Evolutionary conservation across 2,888 invertebrate genomes (phyloP).

Genomic region (Eurytoma adleriae): DNA sequence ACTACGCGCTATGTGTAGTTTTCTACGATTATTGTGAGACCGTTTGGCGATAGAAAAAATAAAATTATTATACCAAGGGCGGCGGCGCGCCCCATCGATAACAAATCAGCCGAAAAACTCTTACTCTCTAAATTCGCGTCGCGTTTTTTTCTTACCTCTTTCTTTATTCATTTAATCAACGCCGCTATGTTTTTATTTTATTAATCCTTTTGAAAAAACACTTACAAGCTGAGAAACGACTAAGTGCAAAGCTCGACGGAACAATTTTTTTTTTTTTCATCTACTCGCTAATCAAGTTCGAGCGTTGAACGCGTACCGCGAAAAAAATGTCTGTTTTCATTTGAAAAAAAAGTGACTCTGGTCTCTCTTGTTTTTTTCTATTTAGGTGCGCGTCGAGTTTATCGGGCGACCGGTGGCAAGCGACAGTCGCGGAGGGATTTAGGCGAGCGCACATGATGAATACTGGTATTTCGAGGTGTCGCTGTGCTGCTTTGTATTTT

Average conservation of each 20-base stretch:
- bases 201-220: constrained; percentile 14
- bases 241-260: constrained; percentile 47
- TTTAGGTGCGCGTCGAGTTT: constrained; percentile 8
- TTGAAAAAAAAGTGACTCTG: not conserved
- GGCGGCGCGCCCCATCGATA: constrained; percentile 51
- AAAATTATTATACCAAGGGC: constrained; percentile 58
- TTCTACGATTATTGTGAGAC: constrained; percentile 31
- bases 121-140: constrained; percentile 15
- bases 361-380: not conserved
- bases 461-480: not conserved
- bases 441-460: constrained; percentile 9
- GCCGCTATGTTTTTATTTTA: constrained; percentile 15
- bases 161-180: no score
- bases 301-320: constrained; percentile 7
- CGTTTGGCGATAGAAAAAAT: constrained; percentile 57
- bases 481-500: not conserved
- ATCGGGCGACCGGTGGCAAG: constrained; percentile 18
- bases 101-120: constrained; percentile 55
- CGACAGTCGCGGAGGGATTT: constrained; percentile 36
- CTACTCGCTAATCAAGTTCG: constrained; percentile 22
- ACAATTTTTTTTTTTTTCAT: constrained; percentile 28
- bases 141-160: constrained; percentile 6
- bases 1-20: not conserved
- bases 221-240: constrained; percentile 37
- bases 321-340: not conserved